These are phyloP conservation scores for Neogobius melanostomus DNA, from an alignment of 2,113 vertebrate species.

Conservation along the genomic window DNA sequence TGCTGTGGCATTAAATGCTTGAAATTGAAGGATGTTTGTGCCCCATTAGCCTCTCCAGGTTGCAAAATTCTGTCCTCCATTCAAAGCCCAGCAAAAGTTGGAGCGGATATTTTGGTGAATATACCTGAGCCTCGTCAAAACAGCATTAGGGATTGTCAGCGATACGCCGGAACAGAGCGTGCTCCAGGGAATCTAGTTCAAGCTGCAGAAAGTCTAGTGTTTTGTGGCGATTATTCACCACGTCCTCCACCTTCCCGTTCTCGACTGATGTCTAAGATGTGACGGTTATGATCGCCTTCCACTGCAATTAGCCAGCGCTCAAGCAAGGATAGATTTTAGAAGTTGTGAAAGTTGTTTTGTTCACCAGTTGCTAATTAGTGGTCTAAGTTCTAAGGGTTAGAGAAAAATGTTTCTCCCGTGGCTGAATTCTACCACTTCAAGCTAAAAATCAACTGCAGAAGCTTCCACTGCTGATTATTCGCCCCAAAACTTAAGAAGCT, in stretches of 20 bases:
- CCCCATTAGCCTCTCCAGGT: constrained; percentile 18
- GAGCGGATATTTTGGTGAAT: constrained; percentile 21
- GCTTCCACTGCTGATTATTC: background rate
- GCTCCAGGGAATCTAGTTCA: background rate
- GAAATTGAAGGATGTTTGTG: constrained; percentile 40
- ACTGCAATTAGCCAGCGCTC: background rate
- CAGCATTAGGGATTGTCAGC: constrained; percentile 13
- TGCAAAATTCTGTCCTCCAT: constrained; percentile 12
- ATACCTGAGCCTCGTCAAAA: constrained; percentile 24
- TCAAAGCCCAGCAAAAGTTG: background rate
- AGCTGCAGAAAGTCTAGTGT: background rate
- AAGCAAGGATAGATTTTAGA: background rate
- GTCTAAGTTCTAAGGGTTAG: background rate
- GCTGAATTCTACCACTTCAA: background rate
- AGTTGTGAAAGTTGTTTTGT: constrained; percentile 6
- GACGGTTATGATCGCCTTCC: background rate
- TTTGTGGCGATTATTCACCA: background rate
- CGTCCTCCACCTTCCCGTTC: background rate
- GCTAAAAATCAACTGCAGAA: background rate
- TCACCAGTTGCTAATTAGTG: background rate
- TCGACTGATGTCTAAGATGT: background rate
- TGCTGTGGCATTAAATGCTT: constrained; percentile 28
- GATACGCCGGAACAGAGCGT: background rate
- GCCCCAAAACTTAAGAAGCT: background rate
- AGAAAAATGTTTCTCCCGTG: background rate